A percentile compares a stretch with the other conserved stretches of the same genome.
These are phyloP conservation scores for Fulmarus glacialis DNA, from an alignment of 2,113 vertebrate genomes.

Conservation along the genomic window DNA sequence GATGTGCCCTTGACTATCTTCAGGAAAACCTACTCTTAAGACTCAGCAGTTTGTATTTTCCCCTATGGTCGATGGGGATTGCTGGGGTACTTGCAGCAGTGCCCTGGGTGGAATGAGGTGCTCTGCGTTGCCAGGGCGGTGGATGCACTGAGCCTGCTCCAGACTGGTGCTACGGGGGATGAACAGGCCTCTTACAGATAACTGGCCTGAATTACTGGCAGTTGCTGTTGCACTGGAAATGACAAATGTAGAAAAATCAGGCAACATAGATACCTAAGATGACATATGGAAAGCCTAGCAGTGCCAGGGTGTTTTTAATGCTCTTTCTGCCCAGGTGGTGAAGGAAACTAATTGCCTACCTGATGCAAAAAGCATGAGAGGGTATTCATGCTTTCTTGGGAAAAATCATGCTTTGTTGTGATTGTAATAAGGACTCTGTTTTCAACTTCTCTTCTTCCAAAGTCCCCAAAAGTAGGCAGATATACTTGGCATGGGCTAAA, in stretches of 20 bases:
- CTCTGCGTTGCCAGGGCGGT: not conserved
- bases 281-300: not conserved
- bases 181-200: not conserved
- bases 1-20: not conserved
- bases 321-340: not conserved
- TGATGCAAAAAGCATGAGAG: not conserved
- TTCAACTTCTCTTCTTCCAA: not conserved
- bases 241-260: not conserved
- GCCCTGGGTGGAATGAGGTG: not conserved
- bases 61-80: not conserved
- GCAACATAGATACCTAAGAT: not conserved
- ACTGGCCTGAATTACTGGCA: not conserved
- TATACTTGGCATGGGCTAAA: not conserved
- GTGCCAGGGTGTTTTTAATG: not conserved
- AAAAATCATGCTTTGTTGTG: not conserved
- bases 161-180: not conserved
- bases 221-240: not conserved
- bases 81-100: not conserved
- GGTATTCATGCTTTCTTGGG: not conserved
- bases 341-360: not conserved
- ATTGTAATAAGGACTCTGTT: not conserved
- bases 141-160: not conserved
- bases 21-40: not conserved
- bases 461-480: not conserved
- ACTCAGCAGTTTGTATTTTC: not conserved